A percentile compares a stretch with the other conserved stretches of the same genome.
These are phyloP conservation scores for Myotis vivesi DNA, from an alignment of 2,797 vertebrate genomes.

Conservation along the genomic window DNA sequence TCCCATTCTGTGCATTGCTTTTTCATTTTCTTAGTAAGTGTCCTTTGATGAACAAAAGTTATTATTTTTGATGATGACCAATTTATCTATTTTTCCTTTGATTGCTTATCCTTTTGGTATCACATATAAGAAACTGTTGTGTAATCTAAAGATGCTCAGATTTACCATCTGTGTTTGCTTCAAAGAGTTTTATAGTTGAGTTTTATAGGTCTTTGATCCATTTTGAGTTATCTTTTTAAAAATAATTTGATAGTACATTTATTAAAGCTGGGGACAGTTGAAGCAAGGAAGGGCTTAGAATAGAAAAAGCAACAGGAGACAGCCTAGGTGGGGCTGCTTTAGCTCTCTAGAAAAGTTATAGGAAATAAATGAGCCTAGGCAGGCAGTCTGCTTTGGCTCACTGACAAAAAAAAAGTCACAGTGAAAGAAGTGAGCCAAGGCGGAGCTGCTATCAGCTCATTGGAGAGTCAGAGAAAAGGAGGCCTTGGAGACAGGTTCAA, in stretches of 20 bases:
- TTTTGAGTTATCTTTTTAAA: conserved; percentile 36
- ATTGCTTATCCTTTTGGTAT: neutral
- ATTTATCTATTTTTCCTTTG: conserved; percentile 26
- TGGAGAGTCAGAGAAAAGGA: neutral
- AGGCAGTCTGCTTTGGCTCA: neutral
- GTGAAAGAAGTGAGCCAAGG: neutral
- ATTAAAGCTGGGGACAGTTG: neutral
- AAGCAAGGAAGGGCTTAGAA: neutral
- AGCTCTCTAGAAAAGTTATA: neutral
- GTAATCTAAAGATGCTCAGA: neutral
- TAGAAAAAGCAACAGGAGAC: neutral
- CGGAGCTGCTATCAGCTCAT: neutral
- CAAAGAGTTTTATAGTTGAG: conserved; percentile 8
- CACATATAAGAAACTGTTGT: conserved; percentile 16
- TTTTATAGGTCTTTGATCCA: neutral
- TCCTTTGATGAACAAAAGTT: conserved; percentile 4
- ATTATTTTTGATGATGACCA: neutral
- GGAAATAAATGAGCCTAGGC: too few relatives aligned
- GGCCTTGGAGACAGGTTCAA: neutral
- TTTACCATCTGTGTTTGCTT: conserved; percentile 43
- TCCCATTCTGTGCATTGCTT: neutral
- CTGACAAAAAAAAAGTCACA: too few relatives aligned
- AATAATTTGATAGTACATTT: neutral
- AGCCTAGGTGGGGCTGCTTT: neutral
- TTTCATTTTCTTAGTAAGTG: conserved; percentile 33